Base-by-base conservation (phyloP, 2,888 invertebrate genomes). In the Zaprionus bogoriensis region DNA sequence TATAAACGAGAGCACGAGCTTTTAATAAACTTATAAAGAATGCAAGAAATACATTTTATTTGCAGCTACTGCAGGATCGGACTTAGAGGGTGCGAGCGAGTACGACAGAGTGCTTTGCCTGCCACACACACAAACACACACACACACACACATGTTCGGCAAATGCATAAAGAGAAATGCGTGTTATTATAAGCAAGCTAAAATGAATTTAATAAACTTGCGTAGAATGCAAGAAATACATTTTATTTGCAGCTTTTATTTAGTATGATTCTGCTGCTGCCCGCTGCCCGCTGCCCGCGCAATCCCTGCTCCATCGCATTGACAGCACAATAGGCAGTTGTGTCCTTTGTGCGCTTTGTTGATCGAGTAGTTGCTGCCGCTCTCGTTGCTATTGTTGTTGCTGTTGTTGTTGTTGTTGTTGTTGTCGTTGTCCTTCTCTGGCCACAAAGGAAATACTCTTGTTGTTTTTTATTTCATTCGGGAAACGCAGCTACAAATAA, bases 271-370 rank as follows among this genome's bases (percentile, higher is more conserved):
- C n/a, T n/a, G n/a, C n/a, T n/a, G n/a, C n/a, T n/a, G n/a, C 19
- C 42, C n/a, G 4, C 5, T 47, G 32, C n/a, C 23, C 28, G 48
- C 23, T 48, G 20, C 41, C 45, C 41, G 46, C n/a, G n/a, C n/a
- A n/a, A n/a, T n/a, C 22, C 65, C 30, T 32, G 23, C 62, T 27
- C 27, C 10, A 3, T 30, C 64, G 53, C 64, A 74, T 68, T 74
- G 72, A 82, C 54, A 42, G 47, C 20, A 36, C 12, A 50, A 42
- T 55, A 52, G 50, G 61, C 68, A 74, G 68, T 72, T 77, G 65
- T 70, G 65, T 70, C 74, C 68, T 73, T 82, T 82, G 81, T 82
- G 72, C 42, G 71, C 81, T 64, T 82, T 84, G 78, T 84, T 78
- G 65, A 67, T 78, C 68, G 81, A 82, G 81, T 78, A 78, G 84